Evolutionary conservation across 64 coral and sea anemone species (phyloP).

Genomic region (Anthopleura sola): DNA sequence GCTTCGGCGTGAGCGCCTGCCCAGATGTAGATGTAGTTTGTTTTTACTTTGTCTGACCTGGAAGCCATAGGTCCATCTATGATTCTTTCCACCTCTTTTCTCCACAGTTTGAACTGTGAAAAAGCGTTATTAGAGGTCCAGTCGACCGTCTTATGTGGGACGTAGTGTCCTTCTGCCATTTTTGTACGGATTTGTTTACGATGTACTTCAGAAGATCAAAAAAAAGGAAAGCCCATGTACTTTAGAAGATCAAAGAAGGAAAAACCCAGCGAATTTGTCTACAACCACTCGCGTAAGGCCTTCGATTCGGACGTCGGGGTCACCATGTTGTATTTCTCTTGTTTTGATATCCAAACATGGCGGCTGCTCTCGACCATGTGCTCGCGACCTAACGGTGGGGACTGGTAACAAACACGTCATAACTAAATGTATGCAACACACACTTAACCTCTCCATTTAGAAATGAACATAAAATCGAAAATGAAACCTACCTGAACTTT

Average conservation of each 20-base stretch:
- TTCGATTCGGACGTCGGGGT: neutral
- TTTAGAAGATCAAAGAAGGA: neutral
- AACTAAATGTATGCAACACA: no score
- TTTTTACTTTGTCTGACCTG: constrained; percentile 39
- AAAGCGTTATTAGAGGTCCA: constrained; percentile 54
- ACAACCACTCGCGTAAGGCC: neutral
- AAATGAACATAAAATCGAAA: no score
- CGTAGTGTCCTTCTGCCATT: constrained; percentile 23
- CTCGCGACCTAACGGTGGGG: no score
- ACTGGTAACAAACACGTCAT: no score
- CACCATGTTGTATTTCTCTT: neutral
- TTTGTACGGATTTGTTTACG: neutral
- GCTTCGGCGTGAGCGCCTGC: neutral
- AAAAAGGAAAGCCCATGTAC: no score
- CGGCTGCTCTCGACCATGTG: no score
- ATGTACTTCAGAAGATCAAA: no score
- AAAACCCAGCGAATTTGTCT: neutral
- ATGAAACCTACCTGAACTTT: no score
- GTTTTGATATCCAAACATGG: no score
- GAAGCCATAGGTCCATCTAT: constrained; percentile 36
- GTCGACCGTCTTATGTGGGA: constrained; percentile 61
- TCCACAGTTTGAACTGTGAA: constrained; percentile 66
- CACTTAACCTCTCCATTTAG: no score
- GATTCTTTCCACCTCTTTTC: constrained; percentile 54
- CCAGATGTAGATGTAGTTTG: neutral